Base-by-base conservation (phyloP, 1,140 invertebrate genomes). In the Drosophila nannoptera region DNA sequence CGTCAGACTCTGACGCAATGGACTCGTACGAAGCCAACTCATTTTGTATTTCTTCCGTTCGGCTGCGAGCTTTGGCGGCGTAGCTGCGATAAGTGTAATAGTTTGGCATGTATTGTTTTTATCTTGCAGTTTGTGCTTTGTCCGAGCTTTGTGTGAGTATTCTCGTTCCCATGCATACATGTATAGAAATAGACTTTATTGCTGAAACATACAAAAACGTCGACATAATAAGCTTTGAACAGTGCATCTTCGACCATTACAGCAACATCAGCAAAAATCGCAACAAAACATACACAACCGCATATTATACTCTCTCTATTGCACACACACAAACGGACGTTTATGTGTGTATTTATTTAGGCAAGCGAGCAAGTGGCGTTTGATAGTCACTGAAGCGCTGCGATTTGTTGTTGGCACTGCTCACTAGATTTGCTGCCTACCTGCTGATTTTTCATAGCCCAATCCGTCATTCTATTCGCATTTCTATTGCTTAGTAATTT, bases 1-100 rank as follows among this genome's bases (percentile, higher is more conserved):
- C 11, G 89, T 91, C 42, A 93, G 90, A 71, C 91, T 92, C 58
- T 90, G 90, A 59, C 92, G 90, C 78, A 93, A 88, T 7, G 93
- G 92, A 73, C 92, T 93, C 66, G 88, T 91, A 42, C 92, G 89
- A 54, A 94, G 89, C 93, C 93, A 94, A 81, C 93, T 94, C 93
- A 94, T 94, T 52, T 54, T 77, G 48, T 55, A 35, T 12, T 58
- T 56, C 62, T 68, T 58, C 43, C 46, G 48, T 76, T 70, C 58
- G 16, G 38, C 33, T 58, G 43, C 46, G 50, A 56, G 55, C 65
- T 68, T 60, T 53, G 56, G 49, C 65, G 55, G 29, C 59, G 40
- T 43, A 43, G 64, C 63, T 58, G 14, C 50, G 46, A 49, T 77
- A 22, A 42, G 33, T 52, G 40, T 40, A 40, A 32, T 53, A 36